Evolutionary conservation across 64 coral and sea anemone genomes (phyloP).

Genomic region (Orbicella faveolata): DNA sequence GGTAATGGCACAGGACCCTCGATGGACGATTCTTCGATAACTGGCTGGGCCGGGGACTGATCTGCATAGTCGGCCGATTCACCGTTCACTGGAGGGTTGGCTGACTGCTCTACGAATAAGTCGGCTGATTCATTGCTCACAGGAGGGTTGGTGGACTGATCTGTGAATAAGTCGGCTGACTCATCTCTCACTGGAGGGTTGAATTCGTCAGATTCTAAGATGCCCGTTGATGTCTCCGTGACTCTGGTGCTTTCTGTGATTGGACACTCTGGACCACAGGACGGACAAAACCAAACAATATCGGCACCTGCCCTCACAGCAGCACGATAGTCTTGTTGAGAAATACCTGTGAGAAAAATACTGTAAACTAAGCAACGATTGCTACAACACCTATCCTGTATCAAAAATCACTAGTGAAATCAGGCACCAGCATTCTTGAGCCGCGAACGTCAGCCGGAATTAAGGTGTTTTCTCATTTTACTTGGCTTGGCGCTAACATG

Average conservation of each 20-base stretch:
- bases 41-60: not conserved
- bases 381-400: too few relatives aligned
- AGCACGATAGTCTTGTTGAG: not conserved
- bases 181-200: not conserved
- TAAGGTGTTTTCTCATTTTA: too few relatives aligned
- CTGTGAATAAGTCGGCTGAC: not conserved
- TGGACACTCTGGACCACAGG: not conserved
- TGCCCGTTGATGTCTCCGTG: not conserved
- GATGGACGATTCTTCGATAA: constrained; percentile 1
- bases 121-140: not conserved
- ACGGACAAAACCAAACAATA: not conserved
- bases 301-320: not conserved
- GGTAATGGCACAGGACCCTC: not conserved
- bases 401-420: too few relatives aligned
- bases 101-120: too few relatives aligned
- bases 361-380: not conserved
- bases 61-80: not conserved
- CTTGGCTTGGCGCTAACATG: too few relatives aligned
- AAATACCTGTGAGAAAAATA: not conserved
- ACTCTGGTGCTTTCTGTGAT: not conserved
- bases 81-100: too few relatives aligned
- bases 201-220: not conserved
- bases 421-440: too few relatives aligned
- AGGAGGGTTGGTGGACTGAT: not conserved
- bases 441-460: too few relatives aligned